Evolutionary conservation across 2,888 invertebrate genomes (phyloP).

Genomic region (Protophormia terraenovae): DNA sequence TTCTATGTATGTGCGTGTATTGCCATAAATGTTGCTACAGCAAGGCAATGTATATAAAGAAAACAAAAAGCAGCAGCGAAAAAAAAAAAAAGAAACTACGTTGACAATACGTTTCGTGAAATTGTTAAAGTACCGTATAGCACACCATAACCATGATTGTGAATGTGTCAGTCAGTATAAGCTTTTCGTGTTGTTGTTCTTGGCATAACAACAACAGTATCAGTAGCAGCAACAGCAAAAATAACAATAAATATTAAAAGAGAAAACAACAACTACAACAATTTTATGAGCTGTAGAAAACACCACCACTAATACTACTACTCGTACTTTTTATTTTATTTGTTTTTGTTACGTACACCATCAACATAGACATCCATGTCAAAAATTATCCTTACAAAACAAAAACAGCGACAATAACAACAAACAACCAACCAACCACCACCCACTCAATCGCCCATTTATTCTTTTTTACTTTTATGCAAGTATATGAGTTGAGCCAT

Average conservation of each 20-base stretch:
- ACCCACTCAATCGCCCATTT: constrained; percentile 12
- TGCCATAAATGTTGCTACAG: constrained; percentile 38
- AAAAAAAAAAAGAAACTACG: constrained; percentile 37
- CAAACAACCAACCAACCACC: constrained; percentile 18
- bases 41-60: constrained; percentile 5
- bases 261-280: constrained; percentile 20
- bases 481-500: background rate
- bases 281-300: constrained; percentile 13
- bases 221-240: constrained; percentile 25
- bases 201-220: constrained; percentile 50
- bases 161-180: background rate
- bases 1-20: constrained; percentile 35
- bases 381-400: constrained; percentile 50
- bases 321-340: background rate
- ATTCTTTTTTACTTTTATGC: too few relatives aligned
- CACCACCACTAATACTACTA: constrained; percentile 22
- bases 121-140: constrained; percentile 65
- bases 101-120: constrained; percentile 68
- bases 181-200: constrained; percentile 20
- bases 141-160: constrained; percentile 49
- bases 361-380: constrained; percentile 39
- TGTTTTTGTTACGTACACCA: background rate
- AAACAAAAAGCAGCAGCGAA: background rate
- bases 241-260: constrained; percentile 22
- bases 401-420: background rate